Conservation (phyloP, 2,113 vertebrate genomes). For the Rhinolophus sinicus region DNA sequence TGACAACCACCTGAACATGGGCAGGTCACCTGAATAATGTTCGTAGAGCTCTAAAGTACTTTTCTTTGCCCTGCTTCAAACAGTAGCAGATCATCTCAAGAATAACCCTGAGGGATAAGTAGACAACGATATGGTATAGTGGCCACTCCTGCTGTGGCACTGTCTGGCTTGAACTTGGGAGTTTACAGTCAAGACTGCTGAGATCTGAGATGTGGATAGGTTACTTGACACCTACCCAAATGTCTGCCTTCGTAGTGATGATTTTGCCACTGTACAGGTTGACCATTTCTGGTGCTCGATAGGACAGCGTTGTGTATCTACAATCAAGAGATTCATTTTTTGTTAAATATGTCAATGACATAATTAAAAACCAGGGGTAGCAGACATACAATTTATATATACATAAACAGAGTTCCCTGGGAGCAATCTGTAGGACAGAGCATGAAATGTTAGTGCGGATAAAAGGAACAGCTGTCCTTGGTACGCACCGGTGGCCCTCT, state of each 20-base stretch:
- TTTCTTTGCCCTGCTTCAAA: constrained; percentile 31
- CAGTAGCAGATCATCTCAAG: neutral
- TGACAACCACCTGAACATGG: constrained; percentile 12
- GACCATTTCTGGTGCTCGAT: constrained; percentile 98
- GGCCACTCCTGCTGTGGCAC: neutral
- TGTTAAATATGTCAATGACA: constrained; percentile 69
- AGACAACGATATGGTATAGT: neutral
- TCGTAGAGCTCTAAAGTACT: neutral
- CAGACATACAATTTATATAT: neutral
- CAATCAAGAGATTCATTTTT: constrained; percentile 72
- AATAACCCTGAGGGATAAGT: neutral
- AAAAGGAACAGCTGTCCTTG: constrained; percentile 34
- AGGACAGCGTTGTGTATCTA: constrained; percentile 99
- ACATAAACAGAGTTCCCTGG: neutral
- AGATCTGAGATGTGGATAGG: neutral
- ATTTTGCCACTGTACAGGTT: constrained; percentile 96
- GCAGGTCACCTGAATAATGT: constrained; percentile 15
- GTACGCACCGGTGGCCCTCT: neutral
- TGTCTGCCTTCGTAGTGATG: constrained; percentile 98
- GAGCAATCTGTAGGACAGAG: constrained; percentile 5
- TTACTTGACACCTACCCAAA: constrained; percentile 91
- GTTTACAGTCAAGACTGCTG: neutral
- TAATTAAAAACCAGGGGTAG: constrained; percentile 48
- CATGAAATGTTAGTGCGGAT: neutral
- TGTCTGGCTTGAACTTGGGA: neutral